phyloP scores from a whole-genome alignment of 1,140 invertebrate species.

The Halesus radiatus region DNA sequence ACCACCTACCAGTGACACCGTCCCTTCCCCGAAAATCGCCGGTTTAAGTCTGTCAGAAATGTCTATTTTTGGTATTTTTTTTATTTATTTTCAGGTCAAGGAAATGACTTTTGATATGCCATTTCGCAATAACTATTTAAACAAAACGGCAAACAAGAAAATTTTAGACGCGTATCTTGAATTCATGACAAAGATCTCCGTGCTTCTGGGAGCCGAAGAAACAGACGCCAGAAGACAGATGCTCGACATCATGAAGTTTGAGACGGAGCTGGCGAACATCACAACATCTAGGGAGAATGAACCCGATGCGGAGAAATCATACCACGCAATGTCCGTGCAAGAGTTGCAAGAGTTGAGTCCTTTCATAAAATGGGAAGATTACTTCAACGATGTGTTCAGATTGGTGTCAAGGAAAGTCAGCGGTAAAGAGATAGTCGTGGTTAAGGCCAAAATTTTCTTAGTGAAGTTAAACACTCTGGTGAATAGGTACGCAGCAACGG shows the following conservation, averaged over 20 bases:
- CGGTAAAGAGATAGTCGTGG: slow-evolving; percentile 81
- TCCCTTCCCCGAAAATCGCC: too few relatives aligned
- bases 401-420: slow-evolving; percentile 74
- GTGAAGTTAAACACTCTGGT: slow-evolving; percentile 82
- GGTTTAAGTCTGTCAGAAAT: too few relatives aligned
- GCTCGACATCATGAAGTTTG: slow-evolving; percentile 84
- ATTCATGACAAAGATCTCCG: slow-evolving; percentile 93
- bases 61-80: too few relatives aligned
- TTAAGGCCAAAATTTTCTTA: slow-evolving; percentile 90
- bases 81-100: slow-evolving; percentile 87
- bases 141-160: slow-evolving; percentile 85
- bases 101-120: slow-evolving; percentile 85
- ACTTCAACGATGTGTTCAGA: slow-evolving; percentile 86
- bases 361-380: slow-evolving; percentile 89
- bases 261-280: slow-evolving; percentile 89
- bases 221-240: slow-evolving; percentile 78
- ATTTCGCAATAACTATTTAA: slow-evolving; percentile 92
- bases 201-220: slow-evolving; percentile 88
- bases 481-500: slow-evolving; percentile 76
- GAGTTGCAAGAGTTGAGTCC: slow-evolving; percentile 81
- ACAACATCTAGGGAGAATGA: slow-evolving; percentile 88
- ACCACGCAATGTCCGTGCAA: slow-evolving; percentile 78
- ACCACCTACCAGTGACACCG: too few relatives aligned
- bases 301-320: slow-evolving; percentile 88
- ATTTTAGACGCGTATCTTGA: slow-evolving; percentile 88